Conservation (phyloP, 2,113 vertebrate genomes). For the Zosterops hypoxanthus region DNA sequence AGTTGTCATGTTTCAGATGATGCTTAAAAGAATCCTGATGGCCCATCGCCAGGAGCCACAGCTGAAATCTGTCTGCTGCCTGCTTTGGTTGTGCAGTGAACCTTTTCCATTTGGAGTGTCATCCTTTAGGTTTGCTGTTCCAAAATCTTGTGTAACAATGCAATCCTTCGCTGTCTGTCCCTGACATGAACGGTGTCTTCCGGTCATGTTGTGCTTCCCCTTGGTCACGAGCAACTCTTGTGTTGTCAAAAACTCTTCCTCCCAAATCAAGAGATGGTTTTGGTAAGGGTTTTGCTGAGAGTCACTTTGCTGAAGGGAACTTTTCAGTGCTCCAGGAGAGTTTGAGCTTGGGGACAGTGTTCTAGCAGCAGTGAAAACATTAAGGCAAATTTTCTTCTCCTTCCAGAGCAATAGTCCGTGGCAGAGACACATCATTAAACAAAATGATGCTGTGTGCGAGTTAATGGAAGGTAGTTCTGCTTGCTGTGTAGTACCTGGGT, state of each 20-base stretch:
- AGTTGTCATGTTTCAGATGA: constrained; percentile 57
- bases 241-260: neutral
- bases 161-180: neutral
- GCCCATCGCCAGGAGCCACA: constrained; percentile 3
- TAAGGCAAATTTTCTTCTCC: neutral
- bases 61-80: constrained; percentile 50
- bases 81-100: constrained; percentile 16
- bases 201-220: neutral
- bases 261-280: neutral
- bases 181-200: neutral
- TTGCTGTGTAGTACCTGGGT: neutral
- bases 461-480: neutral
- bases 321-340: neutral
- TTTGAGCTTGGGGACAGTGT: neutral
- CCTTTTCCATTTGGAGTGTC: neutral
- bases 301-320: neutral
- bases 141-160: neutral
- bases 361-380: neutral
- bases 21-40: constrained; percentile 51
- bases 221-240: neutral
- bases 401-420: neutral
- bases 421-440: neutral
- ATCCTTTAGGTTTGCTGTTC: neutral
- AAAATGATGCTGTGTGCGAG: neutral
- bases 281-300: neutral